phyloP scores from a whole-genome alignment of 2,797 vertebrate species.

The Acipenser oxyrinchus region DNA sequence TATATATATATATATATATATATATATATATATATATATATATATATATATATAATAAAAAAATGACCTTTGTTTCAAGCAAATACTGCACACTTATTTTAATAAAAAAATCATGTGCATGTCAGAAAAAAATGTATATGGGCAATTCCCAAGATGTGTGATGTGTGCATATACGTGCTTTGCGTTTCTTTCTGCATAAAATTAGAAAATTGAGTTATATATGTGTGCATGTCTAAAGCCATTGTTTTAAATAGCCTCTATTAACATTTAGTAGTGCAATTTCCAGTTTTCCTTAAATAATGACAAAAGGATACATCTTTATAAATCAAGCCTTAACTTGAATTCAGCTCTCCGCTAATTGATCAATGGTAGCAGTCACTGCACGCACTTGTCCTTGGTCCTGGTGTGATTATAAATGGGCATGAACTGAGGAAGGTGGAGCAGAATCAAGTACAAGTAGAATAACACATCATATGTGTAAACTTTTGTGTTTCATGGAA shows the following conservation, averaged over 20 bases:
- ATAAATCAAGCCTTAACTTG: slow-evolving; percentile 46
- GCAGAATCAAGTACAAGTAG: slow-evolving; percentile 26
- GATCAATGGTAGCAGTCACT: slow-evolving; percentile 46
- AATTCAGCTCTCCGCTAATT: slow-evolving; percentile 45
- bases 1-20: too few species aligned
- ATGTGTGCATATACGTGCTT: too few species aligned
- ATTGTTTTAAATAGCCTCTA: slow-evolving; percentile 33
- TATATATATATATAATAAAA: too few species aligned
- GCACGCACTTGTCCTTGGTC: slow-evolving; percentile 43
- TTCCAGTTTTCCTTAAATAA: slow-evolving; percentile 45
- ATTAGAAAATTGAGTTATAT: too few species aligned
- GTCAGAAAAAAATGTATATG: too few species aligned
- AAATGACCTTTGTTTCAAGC: too few species aligned
- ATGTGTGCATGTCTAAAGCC: slow-evolving; percentile 3
- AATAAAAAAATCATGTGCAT: too few species aligned
- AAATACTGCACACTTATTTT: too few species aligned
- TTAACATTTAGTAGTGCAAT: slow-evolving; percentile 42
- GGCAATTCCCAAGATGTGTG: too few species aligned
- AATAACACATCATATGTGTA: slow-evolving; percentile 16
- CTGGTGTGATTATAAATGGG: slow-evolving; percentile 38
- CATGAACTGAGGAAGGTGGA: slow-evolving; percentile 35
- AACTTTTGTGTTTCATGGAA: slow-evolving; percentile 1
- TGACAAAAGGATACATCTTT: slow-evolving; percentile 52
- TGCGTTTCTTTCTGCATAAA: too few species aligned
- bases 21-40: too few species aligned